Evolutionary conservation across 2,888 invertebrate species (phyloP), one percentile per base, ranked within the genome.

Genomic region (Leptarthrus brevirostris): DNA sequence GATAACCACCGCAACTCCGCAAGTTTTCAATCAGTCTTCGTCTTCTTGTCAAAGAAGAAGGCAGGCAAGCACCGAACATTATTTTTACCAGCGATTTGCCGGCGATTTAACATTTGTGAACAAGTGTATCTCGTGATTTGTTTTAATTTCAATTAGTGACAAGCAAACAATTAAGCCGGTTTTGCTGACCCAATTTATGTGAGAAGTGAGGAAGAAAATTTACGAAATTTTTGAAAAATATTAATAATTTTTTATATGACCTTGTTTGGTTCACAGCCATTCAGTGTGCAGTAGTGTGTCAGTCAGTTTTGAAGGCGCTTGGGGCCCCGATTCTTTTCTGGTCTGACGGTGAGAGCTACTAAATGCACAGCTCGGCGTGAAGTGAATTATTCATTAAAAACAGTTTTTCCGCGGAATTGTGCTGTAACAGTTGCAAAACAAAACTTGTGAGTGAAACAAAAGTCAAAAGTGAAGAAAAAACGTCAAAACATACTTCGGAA

Each of bases 1-100:
- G 16, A 2, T n/a, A n/a, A n/a, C 40, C 14, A 40, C 3, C 8
- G 8, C 24, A 66, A 6, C 47, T 5, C 64, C 12, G 22, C 3
- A 24, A 66, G 47, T n/a, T 47, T 58, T 22, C 14, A 47, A 24
- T 66, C 44, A 66, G 64, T 66, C 47, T 66, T 66, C 64, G 64
- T 47, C 64, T 66, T 66, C 64, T 66, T 66, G 64, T 20, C 47
- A 47, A 47, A 47, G 64, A 66, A 66, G 64, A 66, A 47, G 64
- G 64, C 64, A 66, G 64, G 24, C 47, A 24, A 22, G 26, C 16
- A 24, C 2, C 14, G 10, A n/a, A 3, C 14, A 22, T 2, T 18
- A 10, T 18, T 22, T 18, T 18, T 2, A 40, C 3, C 40, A 12
- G n/a, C 53, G 22, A 2, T 58, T 58, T 34, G 34, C 58, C 36